Evolutionary conservation across 2,797 vertebrate genomes (phyloP), one percentile per base, ranked within the genome.

Genomic region (Antrozous pallidus): DNA sequence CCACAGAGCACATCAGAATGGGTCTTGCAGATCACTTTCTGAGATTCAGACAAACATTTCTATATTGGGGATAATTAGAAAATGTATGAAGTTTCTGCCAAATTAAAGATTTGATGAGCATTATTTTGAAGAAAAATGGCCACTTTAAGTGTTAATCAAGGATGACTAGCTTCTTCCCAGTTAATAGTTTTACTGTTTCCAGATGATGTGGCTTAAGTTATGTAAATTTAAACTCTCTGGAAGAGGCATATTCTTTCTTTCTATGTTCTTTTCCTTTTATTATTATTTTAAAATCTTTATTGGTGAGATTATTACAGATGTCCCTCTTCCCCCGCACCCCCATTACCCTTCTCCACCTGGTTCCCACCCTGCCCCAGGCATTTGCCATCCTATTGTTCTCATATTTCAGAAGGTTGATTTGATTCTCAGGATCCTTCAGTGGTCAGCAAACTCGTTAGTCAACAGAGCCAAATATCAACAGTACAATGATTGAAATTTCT

Each of bases 81-180:
- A 63, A 65, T 85, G 22, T 38, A 18, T 70, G n/a, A 47, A 1
- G 3, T 87, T 93, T 45, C 20, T 40, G 16, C 80, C 63, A 70
- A 54, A 38, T 85, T 58, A 69, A 77, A 54, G 40, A 90, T 86
- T 36, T 42, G 58, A 45, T 61, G 36, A 58, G 54, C 61, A 77
- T 65, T 92, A 54, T 74, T 91, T 51, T 84, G 63, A 42, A 87
- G 71, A 79, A 91, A 94, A 88, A 79, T 24, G 47, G 8, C n/a
- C 79, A 33, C 79, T 58, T 78, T 65, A 78, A 71, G 40, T 58
- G n/a, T 54, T 84, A 79, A 91, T 61, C 63, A 88, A 88, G 88
- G 31, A 80, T 61, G 65, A 79, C 65, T 58, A 38, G 65, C 38
- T 61, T 16, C 33, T 81, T 67, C 28, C 67, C 71, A 69, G 24